Evolutionary conservation across 1,140 invertebrate species (phyloP), one percentile per base, ranked within the genome.

Genomic region (Zaprionus nigranus): DNA sequence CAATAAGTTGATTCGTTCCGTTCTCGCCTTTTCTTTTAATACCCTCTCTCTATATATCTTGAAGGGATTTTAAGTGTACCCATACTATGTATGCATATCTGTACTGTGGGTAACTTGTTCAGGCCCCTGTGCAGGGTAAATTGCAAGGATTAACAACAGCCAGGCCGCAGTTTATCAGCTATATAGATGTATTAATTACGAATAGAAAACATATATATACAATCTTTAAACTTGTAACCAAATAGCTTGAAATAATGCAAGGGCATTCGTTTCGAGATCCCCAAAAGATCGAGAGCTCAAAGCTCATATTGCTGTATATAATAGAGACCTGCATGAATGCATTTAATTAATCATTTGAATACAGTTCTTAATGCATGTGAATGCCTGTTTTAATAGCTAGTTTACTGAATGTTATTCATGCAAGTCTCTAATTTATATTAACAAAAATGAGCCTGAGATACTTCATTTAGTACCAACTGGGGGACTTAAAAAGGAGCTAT

Each of bases 191-290:
- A 72, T 57, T 59, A 62, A 76, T 64, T 75, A 58, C 69, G 75
- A 79, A 75, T 78, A 69, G 56, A 82, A 84, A 87, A 87, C 78
- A 87, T 87, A 87, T 87, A 87, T 87, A 68, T 87, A 87, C 84
- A 87, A 74, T 71, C 75, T 71, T 64, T 71, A 40, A 73, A 73
- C 51, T 73, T 67, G 68, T 77, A 72, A 76, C 69, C 62, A 61
- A 46, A 66, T 73, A 57, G 24, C 38, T 46, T 12, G 28, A 28
- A 54, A 64, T 63, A 15, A 30, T 38, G 49, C 22, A 20, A 57
- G 34, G 59, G 34, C 34, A 49, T 36, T 69, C 63, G n/a, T 46
- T 46, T 46, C 24, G 20, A n/a, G 20, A 53, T 46, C 9, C n/a
- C 22, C 15, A 22, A 49, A 49, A 43, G 40, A 43, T 17, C 40